Base-by-base conservation (phyloP, 2,113 vertebrate species). In the Lichenostomus cassidix region DNA sequence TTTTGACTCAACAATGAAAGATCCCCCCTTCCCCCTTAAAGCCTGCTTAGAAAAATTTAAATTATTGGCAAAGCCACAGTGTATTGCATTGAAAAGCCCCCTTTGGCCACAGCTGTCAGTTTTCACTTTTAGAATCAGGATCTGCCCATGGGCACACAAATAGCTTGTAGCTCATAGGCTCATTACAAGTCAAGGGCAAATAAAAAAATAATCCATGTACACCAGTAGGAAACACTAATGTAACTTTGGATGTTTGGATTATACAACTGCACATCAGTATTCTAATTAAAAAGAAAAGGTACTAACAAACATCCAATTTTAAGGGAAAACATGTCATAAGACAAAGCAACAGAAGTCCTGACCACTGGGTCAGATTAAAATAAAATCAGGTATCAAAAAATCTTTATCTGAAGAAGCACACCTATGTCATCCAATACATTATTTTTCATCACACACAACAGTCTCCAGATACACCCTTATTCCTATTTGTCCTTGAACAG, bases 121-220 rank as follows among this genome's bases (percentile, higher is more conserved):
- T 97, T 95, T 96, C 76, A 88, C 92, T 97, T 94, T 86, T 16
- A 69, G 91, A 96, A 96, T 94, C 68, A 55, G 87, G 60, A 95
- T 95, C 82, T 96, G 78, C 80, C 95, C 89, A 92, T 31, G 70
- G 95, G 75, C 96, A 96, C 39, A 60, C 56, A 83, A 79, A 98
- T 84, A 96, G 86, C 74, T 97, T 91, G 94, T 68, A 97, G 94
- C 92, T 96, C 97, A 97, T 29, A 97, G 96, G 94, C 96, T 98
- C 96, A 98, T 98, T 98, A 97, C 84, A 97, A 97, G 95, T 96
- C 97, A 98, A 98, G 98, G 98, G 95, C 98, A 98, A 97, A 95
- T 49, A 64, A 94, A 92, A 91, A 96, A 96, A 85, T 17, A 81
- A 73, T 47, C 90, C 94, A 97, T 90, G 91, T 96, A 96, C 98